These are phyloP conservation scores for Neoitamus cyanurus DNA, from an alignment of 2,888 invertebrate species.

Conservation along the genomic window DNA sequence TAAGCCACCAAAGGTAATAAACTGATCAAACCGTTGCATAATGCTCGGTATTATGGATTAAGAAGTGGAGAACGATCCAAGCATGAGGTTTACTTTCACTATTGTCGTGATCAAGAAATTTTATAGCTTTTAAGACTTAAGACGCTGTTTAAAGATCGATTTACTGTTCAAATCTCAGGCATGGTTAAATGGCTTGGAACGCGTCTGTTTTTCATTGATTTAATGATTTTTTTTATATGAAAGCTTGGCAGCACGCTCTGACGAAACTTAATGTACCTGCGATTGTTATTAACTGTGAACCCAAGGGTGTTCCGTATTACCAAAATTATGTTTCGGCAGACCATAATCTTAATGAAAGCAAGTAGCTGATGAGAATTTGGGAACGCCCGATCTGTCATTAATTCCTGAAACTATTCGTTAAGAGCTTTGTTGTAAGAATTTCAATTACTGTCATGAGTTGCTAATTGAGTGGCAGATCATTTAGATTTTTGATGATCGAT, in stretches of 20 bases:
- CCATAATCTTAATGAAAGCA: not conserved
- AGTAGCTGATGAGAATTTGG: not conserved
- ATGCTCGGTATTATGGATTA: not conserved
- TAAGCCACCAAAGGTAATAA: not conserved
- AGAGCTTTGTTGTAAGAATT: not conserved
- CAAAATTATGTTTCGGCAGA: not conserved
- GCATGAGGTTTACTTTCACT: not conserved
- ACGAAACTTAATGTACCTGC: not conserved
- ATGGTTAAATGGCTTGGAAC: not conserved
- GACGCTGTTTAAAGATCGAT: not conserved
- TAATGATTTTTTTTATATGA: not conserved
- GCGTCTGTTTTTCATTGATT: not conserved
- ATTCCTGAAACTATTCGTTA: not conserved
- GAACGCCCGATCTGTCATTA: not conserved
- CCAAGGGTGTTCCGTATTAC: not conserved
- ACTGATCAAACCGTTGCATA: not conserved
- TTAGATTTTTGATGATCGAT: not conserved
- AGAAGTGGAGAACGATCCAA: not conserved
- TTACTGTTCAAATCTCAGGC: not conserved
- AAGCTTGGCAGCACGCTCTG: not conserved
- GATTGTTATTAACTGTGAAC: not conserved
- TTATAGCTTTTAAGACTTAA: not conserved
- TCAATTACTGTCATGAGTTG: conserved; percentile 5
- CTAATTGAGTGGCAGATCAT: conserved; percentile 5
- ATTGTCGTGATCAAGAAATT: not conserved